Evolutionary conservation across 2,888 invertebrate species (phyloP), one percentile per base, ranked within the genome.

Genomic region (Caenorhabditis angaria): DNA sequence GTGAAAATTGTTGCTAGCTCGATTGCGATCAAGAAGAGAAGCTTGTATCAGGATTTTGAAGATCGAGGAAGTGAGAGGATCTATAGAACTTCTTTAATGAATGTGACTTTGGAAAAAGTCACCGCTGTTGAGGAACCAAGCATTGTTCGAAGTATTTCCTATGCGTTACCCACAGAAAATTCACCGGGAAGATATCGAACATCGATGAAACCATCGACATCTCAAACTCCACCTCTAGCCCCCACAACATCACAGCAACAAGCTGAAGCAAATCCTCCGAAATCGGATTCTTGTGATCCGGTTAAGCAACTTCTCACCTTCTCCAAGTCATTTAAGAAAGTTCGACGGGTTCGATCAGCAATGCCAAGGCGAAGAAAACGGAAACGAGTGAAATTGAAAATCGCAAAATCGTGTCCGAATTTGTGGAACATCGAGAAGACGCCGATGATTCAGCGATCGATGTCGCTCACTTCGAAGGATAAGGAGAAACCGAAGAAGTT

Each of bases 241-340:
- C 53, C 53, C 1, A 50, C 47, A 1, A 57, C 70, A 27, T 25
- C 57, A 0, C 61, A 56, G 0, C 58, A 59, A n/a, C 61, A 56
- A 35, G n/a, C n/a, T n/a, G n/a, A n/a, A n/a, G n/a, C n/a, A n/a
- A 48, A 10, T 48, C 4, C 18, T n/a, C 4, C 27, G n/a, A 32
- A n/a, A 56, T 29, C 20, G 1, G 32, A 56, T 27, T 28, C 54
- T 2, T n/a, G 41, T 1, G 73, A 73, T 47, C 73, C 73, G 6
- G 61, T 73, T 59, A 24, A 57, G 27, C 67, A 67, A 6, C 73
- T 86, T 8, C 65, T 87, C 24, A 83, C 80, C 51, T 86, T 86
- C 73, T 85, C 85, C 29, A 84, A 83, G 65, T 79, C 80, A 14
- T 86, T 86, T 77, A 86, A 86, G 75, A 86, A 86, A 74, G 85